A percentile compares a stretch with the other conserved stretches of the same genome.
phyloP scores from a whole-genome alignment of 1,140 invertebrate genomes.

The Piezodorus guildinii region DNA sequence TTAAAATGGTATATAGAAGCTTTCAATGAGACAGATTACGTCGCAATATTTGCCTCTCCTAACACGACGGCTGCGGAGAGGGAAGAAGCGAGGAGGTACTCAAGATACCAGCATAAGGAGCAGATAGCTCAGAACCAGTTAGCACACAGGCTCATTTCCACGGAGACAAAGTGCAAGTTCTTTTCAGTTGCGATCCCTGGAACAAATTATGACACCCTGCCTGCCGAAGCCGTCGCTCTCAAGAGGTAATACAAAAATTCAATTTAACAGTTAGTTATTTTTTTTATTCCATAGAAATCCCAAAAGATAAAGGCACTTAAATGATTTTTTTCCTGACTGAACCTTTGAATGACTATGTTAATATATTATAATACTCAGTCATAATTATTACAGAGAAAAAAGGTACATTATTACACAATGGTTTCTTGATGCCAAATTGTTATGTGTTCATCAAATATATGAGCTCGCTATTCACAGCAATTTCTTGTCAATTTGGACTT shows the following conservation, averaged over 20 bases:
- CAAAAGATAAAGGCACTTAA: no score
- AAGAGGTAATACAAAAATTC: conserved; percentile 22
- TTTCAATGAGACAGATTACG: conserved; percentile 24
- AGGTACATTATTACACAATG: no score
- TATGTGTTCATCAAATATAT: no score
- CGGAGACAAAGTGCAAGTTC: conserved; percentile 22
- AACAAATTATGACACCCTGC: conserved; percentile 21
- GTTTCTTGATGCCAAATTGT: no score
- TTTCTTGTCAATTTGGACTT: no score
- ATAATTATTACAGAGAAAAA: no score
- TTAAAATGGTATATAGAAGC: conserved; percentile 22
- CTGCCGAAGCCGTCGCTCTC: conserved; percentile 20
- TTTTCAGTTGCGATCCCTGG: conserved; percentile 21
- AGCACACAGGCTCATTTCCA: conserved; percentile 7
- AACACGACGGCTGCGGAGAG: not conserved
- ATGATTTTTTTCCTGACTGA: no score
- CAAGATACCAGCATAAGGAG: conserved; percentile 18
- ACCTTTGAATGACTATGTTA: no score
- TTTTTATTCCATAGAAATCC: no score
- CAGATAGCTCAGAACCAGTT: conserved; percentile 21
- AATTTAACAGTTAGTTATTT: no score
- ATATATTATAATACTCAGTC: no score
- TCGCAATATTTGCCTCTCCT: conserved; percentile 24
- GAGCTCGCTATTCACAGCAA: no score
- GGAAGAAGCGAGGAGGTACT: conserved; percentile 14